Evolutionary conservation across 2,888 invertebrate species (phyloP), one percentile per base, ranked within the genome.

Genomic region (Hedya salicella): DNA sequence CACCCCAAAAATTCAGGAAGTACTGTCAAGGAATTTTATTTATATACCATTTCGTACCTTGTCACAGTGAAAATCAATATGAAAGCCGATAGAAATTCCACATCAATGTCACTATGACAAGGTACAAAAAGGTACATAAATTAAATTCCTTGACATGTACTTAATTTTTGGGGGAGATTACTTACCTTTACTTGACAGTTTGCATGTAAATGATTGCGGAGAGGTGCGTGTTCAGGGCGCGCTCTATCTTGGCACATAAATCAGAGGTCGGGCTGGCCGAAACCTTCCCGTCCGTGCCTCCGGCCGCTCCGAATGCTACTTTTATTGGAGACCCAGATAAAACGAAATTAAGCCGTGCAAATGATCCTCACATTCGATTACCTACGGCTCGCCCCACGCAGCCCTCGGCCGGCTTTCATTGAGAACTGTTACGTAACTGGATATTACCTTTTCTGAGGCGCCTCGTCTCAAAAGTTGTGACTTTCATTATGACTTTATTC

Each of bases 251-350:
- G 25, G 25, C 3, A 17, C 25, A 44, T 56, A 56, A 56, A 56
- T 56, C 56, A 56, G 56, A 13, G 44, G 30, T 17, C 36, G 36
- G 25, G 2, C 36, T 36, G 8, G 13, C 36, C 36, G 9, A 11
- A 36, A 36, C 11, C 36, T 9, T 36, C 36, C 11, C 2, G 36
- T 44, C 21, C 21, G 21, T 21, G 13, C 21, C 44, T 36, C 8
- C 9, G 8, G 36, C 11, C 36, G 36, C 36, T 8, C 14, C 5
- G 13, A 25, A 25, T 30, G 49, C 8, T 14, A 25, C 14, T 30
- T 25, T 54, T 40, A 40, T 54, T 16, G 25, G 14, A 54, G 36
- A 36, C 36, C 36, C 30, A 21, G 53, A 54, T 40, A 40, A 54
- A 54, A 36, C 39, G 40, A 21, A 21, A 54, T 54, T 25, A 40